Percentiles rank a stretch among this genome's conserved stretches.
Conservation (phyloP, 2,888 invertebrate species). For the Drosophila macrospina region DNA sequence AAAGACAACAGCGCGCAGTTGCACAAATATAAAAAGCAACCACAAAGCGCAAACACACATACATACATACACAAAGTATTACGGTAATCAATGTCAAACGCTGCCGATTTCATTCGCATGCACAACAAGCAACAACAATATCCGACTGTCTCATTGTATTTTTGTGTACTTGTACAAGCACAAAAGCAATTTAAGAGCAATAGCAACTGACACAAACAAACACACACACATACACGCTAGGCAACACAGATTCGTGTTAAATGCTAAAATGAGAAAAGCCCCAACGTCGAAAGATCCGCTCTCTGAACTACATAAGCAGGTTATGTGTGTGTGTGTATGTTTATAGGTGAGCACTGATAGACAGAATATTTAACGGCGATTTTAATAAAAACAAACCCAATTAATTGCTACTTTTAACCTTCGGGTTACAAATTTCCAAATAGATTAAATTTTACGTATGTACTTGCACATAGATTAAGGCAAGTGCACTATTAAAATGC, state of each 20-base stretch:
- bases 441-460: background rate
- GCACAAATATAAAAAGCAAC: slow-evolving; percentile 68
- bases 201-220: slow-evolving; percentile 42
- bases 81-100: slow-evolving; percentile 82
- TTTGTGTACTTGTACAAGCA: slow-evolving; percentile 55
- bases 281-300: slow-evolving; percentile 38
- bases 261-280: slow-evolving; percentile 64
- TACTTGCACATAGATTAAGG: slow-evolving; percentile 14
- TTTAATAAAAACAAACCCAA: slow-evolving; percentile 8
- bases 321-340: background rate
- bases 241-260: slow-evolving; percentile 57
- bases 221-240: slow-evolving; percentile 21
- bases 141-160: slow-evolving; percentile 51
- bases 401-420: slow-evolving; percentile 3
- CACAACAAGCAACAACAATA: slow-evolving; percentile 61
- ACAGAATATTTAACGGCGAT: slow-evolving; percentile 29
- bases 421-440: background rate
- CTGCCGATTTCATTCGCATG: slow-evolving; percentile 74
- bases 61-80: slow-evolving; percentile 65
- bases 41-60: slow-evolving; percentile 37
- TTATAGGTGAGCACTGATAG: slow-evolving; percentile 14
- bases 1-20: slow-evolving; percentile 71
- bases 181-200: slow-evolving; percentile 60
- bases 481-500: slow-evolving; percentile 58
- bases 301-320: slow-evolving; percentile 32